Base-by-base conservation (phyloP, 2,113 vertebrate species). In the Microcebus lehilahytsara region DNA sequence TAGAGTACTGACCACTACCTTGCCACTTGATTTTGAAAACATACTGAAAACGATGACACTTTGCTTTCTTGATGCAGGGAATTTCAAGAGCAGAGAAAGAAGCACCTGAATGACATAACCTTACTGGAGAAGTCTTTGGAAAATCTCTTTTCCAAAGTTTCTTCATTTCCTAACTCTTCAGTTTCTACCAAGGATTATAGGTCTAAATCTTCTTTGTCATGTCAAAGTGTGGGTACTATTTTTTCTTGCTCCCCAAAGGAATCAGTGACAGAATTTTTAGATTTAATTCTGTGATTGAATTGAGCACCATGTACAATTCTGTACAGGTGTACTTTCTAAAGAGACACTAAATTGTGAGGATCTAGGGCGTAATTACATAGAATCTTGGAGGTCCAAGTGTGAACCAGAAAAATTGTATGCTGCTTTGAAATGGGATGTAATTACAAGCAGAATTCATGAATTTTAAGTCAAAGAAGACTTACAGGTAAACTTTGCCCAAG, bases 361-460 rank as follows among this genome's bases (percentile, higher is more conserved):
- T 75, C 86, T 79, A 69, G 64, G 62, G 20, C 51, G 53, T 83
- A 94, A 72, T 51, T 67, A 91, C 72, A 32, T 67, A 77, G 67
- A 77, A 51, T 85, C 72, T 64, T 95, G 46, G 72, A 96, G 27
- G 34, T 84, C 30, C 42, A 92, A 49, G 5, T 80, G 6, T 51
- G 22, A 78, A 75, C 14, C 40, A 67, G 79, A 75, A 78, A 87
- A 91, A 49, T 16, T 51, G 49, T 51, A 51, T 56, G 27, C 91
- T 93, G 51, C 83, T 97, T 96, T 67, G 77, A 23, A 51, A 94
- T 72, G 25, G 72, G 42, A 85, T 85, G n/a, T 56, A 95, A 84
- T 95, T 86, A 71, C 19, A 89, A 96, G 71, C 23, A 93, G 86
- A 94, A 95, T 95, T 94, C 72, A 91, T 91, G 56, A 95, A 89